Evolutionary conservation across 1,140 invertebrate genomes (phyloP).

Genomic region (Lepidotrigona ventralis): DNA sequence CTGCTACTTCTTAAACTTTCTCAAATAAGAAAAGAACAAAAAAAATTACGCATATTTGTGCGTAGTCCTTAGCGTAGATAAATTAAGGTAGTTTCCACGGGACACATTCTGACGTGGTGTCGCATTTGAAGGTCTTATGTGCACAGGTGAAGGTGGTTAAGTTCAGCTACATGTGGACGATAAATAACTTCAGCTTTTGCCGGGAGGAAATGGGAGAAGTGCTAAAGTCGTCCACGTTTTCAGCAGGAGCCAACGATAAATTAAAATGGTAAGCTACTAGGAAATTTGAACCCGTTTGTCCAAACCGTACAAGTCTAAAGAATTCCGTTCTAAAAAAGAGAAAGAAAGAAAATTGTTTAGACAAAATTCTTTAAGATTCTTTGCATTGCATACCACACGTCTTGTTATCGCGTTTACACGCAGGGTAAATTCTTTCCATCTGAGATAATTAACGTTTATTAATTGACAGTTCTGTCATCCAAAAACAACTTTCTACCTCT

Average conservation of each 20-base stretch:
- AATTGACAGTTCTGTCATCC: no score
- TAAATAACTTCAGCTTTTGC: slow-evolving; percentile 99
- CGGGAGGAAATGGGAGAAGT: slow-evolving; percentile 99
- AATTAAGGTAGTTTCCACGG: slow-evolving; percentile 64
- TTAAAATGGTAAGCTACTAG: slow-evolving; percentile 92
- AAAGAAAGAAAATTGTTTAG: neutral
- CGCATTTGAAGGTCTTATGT: slow-evolving; percentile 76
- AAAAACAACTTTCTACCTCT: no score
- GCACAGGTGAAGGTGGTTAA: slow-evolving; percentile 99
- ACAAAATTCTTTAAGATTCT: slow-evolving; percentile 58
- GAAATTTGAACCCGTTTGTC: slow-evolving; percentile 5
- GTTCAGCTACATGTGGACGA: slow-evolving; percentile 99
- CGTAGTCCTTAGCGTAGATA: slow-evolving; percentile 54
- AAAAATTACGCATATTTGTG: neutral
- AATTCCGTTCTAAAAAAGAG: neutral
- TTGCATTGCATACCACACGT: slow-evolving; percentile 53
- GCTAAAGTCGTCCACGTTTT: slow-evolving; percentile 99
- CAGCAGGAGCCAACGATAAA: slow-evolving; percentile 99
- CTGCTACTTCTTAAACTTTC: neutral
- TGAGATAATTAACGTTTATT: neutral
- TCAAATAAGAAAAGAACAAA: neutral
- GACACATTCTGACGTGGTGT: slow-evolving; percentile 72
- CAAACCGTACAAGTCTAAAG: neutral
- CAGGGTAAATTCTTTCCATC: neutral
- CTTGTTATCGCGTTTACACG: no score